Evolutionary conservation across 1,140 invertebrate species (phyloP), one percentile per base, ranked within the genome.

Genomic region (Diploscapter pachys): DNA sequence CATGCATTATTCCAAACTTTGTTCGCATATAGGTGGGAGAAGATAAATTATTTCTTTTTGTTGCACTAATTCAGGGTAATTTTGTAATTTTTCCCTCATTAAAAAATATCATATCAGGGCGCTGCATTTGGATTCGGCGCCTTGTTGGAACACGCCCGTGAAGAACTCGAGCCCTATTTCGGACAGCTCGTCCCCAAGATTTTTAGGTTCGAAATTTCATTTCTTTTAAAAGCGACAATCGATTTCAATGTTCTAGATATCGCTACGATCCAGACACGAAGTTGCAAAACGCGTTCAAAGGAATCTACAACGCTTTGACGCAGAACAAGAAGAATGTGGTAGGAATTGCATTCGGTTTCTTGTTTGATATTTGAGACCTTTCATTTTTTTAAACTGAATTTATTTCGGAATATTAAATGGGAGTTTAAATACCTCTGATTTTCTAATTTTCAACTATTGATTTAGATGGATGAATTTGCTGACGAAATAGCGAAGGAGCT

Each of bases 121-220:
- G 93, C 94, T 56, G 93, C 93, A 0, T 94, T 94, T 88, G 93
- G 93, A 3, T 93, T 96, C 85, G 91, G 92, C 61, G 91, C 91
- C 0, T 92, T 95, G 64, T 92, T 93, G 0, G 88, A 90, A 63
- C 89, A 92, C 80, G 92, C 93, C 5, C 91, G 91, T 2, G 90
- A 92, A 56, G 92, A 95, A 84, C 87, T 96, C 75, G 89, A 91
- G 49, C 90, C 90, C 49, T 91, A 93, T 86, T 85, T 96, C 71
- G 90, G 92, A 0, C 90, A 90, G 79, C 94, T 97, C 73, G 90
- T 96, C 70, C 93, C 94, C 3, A 91, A 92, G 61, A 88, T 97
- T 1, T 96, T 93, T 85, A 90, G 71, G 71, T 73, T 56, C 8
- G 8, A 13, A 9, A n/a, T 9, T 2, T 65, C 31, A 31, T 31